A percentile compares a stretch with the other conserved stretches of the same genome.
phyloP scores from a whole-genome alignment of 2,888 invertebrate species.

The Archips crataeganus region DNA sequence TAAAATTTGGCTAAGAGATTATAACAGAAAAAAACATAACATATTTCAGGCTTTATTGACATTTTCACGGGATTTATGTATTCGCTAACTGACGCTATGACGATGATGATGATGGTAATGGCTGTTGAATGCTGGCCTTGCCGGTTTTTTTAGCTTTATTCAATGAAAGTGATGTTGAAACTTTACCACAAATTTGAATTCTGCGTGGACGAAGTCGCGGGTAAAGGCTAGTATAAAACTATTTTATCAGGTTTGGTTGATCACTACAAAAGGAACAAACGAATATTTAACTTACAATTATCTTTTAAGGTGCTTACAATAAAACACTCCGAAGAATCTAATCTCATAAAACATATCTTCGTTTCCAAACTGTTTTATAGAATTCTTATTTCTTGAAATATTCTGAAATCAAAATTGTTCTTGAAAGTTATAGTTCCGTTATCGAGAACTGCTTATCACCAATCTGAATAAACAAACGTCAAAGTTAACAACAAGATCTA shows the following conservation, averaged over 20 bases:
- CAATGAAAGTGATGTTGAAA: no score
- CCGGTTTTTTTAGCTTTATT: no score
- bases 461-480: slow-evolving; percentile 12
- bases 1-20: no score
- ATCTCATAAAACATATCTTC: not conserved
- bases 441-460: slow-evolving; percentile 12
- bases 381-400: not conserved
- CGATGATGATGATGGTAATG: no score
- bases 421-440: slow-evolving; percentile 17
- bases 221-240: not conserved
- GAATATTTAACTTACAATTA: no score
- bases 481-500: slow-evolving; percentile 21
- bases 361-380: not conserved
- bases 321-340: not conserved
- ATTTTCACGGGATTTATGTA: no score
- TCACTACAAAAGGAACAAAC: not conserved
- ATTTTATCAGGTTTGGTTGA: not conserved
- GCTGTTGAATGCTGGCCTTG: no score
- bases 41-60: no score
- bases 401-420: slow-evolving; percentile 18
- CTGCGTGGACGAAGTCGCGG: no score
- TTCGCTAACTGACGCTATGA: no score
- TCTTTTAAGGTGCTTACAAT: not conserved
- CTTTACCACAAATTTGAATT: no score
- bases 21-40: no score